A percentile compares a stretch with the other conserved stretches of the same genome.
Evolutionary conservation across 2,113 vertebrate species (phyloP).

Genomic region (Scolopax mira): DNA sequence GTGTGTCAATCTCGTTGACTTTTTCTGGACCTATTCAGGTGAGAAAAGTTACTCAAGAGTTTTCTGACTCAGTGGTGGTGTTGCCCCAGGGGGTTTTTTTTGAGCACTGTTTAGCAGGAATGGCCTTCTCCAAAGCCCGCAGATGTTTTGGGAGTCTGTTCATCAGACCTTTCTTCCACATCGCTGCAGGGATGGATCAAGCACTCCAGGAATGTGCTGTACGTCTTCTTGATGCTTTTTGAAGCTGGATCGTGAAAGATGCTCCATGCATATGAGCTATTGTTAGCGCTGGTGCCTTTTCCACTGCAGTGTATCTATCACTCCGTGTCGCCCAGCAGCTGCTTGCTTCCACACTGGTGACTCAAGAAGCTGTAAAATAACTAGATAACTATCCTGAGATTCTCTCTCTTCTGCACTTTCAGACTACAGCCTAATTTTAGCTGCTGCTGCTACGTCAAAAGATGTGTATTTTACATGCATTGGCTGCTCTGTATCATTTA

Average conservation of each 20-base stretch:
- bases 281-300: background rate
- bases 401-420: background rate
- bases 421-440: background rate
- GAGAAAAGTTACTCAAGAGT: background rate
- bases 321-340: background rate
- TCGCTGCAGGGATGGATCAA: background rate
- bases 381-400: background rate
- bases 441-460: background rate
- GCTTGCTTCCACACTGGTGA: slow-evolving; percentile 1
- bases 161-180: background rate
- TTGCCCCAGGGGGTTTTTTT: background rate
- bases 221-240: background rate
- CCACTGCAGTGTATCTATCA: background rate
- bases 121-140: background rate
- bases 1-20: background rate
- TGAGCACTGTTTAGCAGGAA: background rate
- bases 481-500: background rate
- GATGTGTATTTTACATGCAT: fast-evolving
- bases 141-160: background rate
- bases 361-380: slow-evolving; percentile 25
- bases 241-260: background rate
- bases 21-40: background rate
- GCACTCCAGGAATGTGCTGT: background rate
- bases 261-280: background rate
- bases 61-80: background rate